phyloP scores from a whole-genome alignment of 2,797 vertebrate species.

The Acrossocheilus fasciatus region DNA sequence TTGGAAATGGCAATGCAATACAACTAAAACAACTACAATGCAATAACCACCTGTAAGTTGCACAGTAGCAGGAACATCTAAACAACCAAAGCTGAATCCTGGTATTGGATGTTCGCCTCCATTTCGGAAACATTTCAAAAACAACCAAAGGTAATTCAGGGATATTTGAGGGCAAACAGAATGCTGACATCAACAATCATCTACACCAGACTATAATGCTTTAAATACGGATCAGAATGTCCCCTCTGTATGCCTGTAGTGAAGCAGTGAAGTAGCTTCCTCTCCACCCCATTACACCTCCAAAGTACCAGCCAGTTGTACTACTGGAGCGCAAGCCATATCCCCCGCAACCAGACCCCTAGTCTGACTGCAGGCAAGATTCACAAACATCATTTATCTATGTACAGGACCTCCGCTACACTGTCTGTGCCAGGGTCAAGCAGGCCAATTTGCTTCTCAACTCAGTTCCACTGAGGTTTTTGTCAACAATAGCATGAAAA shows the following conservation, averaged over 20 bases:
- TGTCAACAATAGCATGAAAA: constrained; percentile 19
- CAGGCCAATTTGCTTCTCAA: constrained; percentile 7
- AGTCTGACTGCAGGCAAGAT: constrained; percentile 10
- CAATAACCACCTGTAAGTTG: neutral
- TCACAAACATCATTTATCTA: constrained; percentile 34
- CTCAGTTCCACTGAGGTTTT: neutral
- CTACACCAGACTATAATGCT: neutral
- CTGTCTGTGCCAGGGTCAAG: constrained; percentile 25
- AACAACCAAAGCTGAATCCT: neutral
- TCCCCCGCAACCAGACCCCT: neutral
- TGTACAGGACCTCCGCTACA: constrained; percentile 19
- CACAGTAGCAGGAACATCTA: neutral
- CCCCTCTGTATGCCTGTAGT: neutral
- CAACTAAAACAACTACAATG: neutral
- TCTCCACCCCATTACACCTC: constrained; percentile 20
- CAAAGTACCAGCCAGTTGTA: neutral
- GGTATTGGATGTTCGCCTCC: neutral
- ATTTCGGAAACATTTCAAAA: neutral
- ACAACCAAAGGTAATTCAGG: neutral
- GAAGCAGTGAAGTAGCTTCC: neutral
- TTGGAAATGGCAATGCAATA: neutral
- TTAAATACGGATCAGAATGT: constrained; percentile 12
- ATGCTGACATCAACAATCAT: neutral
- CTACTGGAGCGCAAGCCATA: neutral
- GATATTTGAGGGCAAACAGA: neutral